Percentiles rank a stretch among this genome's conserved stretches.
Conservation (phyloP, 2,888 invertebrate species). For the Cheilosia grossa region DNA sequence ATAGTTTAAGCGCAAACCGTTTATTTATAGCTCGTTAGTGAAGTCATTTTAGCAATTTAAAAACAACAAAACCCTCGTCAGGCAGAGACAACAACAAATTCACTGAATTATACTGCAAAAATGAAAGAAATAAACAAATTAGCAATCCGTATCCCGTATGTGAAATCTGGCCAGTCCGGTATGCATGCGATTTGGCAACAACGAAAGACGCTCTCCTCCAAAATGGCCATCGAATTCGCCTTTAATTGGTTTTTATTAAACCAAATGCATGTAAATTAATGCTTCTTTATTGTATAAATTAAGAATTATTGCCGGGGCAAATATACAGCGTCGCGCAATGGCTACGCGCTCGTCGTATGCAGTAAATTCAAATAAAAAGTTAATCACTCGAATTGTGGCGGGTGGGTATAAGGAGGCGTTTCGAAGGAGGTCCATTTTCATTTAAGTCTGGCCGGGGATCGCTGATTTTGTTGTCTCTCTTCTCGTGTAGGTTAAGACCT, state of each 20-base stretch:
- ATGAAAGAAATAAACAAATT: conserved; percentile 24
- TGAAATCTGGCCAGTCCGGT: conserved; percentile 59
- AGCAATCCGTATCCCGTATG: conserved; percentile 29
- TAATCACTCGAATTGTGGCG: conserved; percentile 51
- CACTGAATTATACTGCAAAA: conserved; percentile 27
- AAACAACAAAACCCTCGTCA: conserved; percentile 28
- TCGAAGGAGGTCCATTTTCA: conserved; percentile 20
- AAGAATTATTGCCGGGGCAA: conserved; percentile 68
- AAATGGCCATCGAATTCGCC: conserved; percentile 64
- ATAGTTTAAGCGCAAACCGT: conserved; percentile 38
- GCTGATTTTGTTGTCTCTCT: conserved; percentile 18
- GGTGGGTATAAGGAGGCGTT: background rate
- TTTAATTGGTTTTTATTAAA: conserved; percentile 75
- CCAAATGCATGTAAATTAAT: conserved; percentile 74
- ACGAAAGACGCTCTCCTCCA: conserved; percentile 48
- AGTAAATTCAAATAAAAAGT: conserved; percentile 71
- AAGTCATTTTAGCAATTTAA: conserved; percentile 48
- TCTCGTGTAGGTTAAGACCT: conserved; percentile 47
- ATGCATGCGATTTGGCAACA: conserved; percentile 43
- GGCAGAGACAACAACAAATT: conserved; percentile 33
- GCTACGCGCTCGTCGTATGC: conserved; percentile 38
- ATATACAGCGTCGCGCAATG: conserved; percentile 51
- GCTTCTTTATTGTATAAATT: conserved; percentile 74
- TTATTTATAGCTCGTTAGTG: conserved; percentile 49
- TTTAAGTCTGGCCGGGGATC: conserved; percentile 19